Evolutionary conservation across 1,140 invertebrate genomes (phyloP), one percentile per base, ranked within the genome.

Genomic region (Drosophila lowei): DNA sequence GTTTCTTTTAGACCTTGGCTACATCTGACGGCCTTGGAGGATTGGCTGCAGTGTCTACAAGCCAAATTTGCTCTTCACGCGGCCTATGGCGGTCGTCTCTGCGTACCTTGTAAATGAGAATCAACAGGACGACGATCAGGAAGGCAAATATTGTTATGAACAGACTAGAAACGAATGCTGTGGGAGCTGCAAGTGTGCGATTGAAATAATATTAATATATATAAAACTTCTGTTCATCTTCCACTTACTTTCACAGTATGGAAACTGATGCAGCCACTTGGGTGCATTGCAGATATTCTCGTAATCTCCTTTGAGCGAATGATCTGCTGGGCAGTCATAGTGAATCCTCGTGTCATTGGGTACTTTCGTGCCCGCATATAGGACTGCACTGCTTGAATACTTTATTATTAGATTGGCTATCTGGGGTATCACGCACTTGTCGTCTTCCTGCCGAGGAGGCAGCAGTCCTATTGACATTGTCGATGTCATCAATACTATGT

Each of bases 221-320:
- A 53, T 2, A 25, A n/a, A n/a, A 3, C 15, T 8, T 13, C 0
- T 13, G 0, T 52, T 34, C 8, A 7, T 2, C 8, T n/a, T 7
- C 4, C 2, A 52, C 58, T 76, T 3, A 77, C 74, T 30, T 63
- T 63, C 55, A 50, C 74, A 77, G 41, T 76, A 77, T 2, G 74
- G 72, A 47, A 77, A 77, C 52, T 50, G 30, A 3, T 46, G 4
- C 0, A 13, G 11, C 74, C 74, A 77, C 9, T 41, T 38, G 2
- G 57, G 41, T 4, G 16, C 65, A 3, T 7, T 2, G 21, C 74
- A 77, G 1, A n/a, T 8, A 43, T 77, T 77, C 6, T 58, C 15
- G 1, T 7, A 6, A 7, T 38, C 18, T 6, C 72, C 74, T 15
- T 54, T 62, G 0, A 77, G 23, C 0, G 15, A 18, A 43, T 77